Evolutionary conservation across 23 tunicate genomes (phyloP), one percentile per base, ranked within the genome.

Genomic region (Botrylloides violaceus): DNA sequence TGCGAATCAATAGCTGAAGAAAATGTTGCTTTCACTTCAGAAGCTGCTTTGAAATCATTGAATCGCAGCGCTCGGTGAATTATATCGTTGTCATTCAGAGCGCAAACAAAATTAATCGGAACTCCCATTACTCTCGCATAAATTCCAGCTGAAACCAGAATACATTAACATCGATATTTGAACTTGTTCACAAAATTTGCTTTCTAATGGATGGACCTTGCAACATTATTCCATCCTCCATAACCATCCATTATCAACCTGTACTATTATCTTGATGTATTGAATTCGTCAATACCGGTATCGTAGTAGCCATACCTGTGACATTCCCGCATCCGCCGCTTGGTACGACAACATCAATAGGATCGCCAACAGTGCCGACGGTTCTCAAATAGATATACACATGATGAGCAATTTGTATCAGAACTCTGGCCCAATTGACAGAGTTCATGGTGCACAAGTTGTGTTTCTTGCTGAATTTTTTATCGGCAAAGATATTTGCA

Each of bases 331-430:
- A 81, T 19, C 80, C 96, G 21, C 96, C 96, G 2, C 63, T 64
- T 1, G 96, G 96, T 1, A 87, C 58, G 19, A 87, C 66, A 32
- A 81, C 81, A 43, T 87, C 77, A 39, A 87, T 82, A 26, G 70
- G 75, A 9, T 77, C 64, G 4, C 96, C 96, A 57, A 87, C 49
- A 3, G 43, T 19, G 2, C 56, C 34, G 24, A 79, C 71, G 12
- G 68, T 61, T 61, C 81, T 82, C 34, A 87, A 36, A 63, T 87
- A 87, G 12, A 68, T 79, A 35, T 61, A 87, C 22, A 87, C 55
- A 57, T 87, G 96, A 77, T 87, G 96, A 22, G 87, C 96, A 7
- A 81, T 80, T 59, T 87, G 96, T 32, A 87, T 76, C 83, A 87
- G 43, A 21, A 87, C 79, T 49, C 96, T 85, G 56, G 86, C 85